Evolutionary conservation across 2,113 vertebrate genomes (phyloP).

Genomic region (Chaenogobius annularis): DNA sequence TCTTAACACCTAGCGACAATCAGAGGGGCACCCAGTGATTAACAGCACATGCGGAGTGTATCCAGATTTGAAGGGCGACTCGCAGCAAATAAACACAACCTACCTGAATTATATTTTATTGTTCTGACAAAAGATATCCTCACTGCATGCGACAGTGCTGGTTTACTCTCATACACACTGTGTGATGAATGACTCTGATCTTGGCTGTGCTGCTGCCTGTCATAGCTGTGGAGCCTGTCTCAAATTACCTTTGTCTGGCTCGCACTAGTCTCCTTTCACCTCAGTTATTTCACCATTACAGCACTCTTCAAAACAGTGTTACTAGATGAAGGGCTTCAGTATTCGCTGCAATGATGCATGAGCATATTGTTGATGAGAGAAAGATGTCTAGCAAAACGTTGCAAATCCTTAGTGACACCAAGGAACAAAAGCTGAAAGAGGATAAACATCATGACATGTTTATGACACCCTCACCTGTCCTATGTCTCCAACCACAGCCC

Average conservation of each 20-base stretch:
- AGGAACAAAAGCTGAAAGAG: constrained; percentile 38
- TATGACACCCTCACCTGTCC: constrained; percentile 68
- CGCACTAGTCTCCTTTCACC: constrained; percentile 36
- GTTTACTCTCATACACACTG: constrained; percentile 20
- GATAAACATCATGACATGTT: background rate
- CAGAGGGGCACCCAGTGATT: constrained; percentile 14
- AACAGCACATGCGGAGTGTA: constrained; percentile 48
- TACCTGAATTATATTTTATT: constrained; percentile 7
- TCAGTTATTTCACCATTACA: constrained; percentile 17
- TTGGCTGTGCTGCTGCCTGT: constrained; percentile 58
- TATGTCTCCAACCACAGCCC: constrained; percentile 66
- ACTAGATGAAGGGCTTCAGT: constrained; percentile 1
- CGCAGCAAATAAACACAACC: constrained; percentile 26
- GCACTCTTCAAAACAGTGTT: background rate
- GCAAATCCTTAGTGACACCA: constrained; percentile 30
- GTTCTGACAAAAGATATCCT: background rate
- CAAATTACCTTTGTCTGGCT: constrained; percentile 77
- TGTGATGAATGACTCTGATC: constrained; percentile 50
- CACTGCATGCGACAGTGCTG: constrained; percentile 13
- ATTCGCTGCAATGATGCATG: constrained; percentile 45
- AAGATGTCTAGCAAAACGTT: constrained; percentile 45
- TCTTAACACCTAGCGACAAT: constrained; percentile 73
- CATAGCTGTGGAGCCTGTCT: constrained; percentile 66
- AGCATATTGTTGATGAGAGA: constrained; percentile 36
- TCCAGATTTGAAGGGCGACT: constrained; percentile 46